These are phyloP conservation scores for Xiphorhynchus elegans DNA, from an alignment of 2,113 vertebrate genomes.

Conservation along the genomic window DNA sequence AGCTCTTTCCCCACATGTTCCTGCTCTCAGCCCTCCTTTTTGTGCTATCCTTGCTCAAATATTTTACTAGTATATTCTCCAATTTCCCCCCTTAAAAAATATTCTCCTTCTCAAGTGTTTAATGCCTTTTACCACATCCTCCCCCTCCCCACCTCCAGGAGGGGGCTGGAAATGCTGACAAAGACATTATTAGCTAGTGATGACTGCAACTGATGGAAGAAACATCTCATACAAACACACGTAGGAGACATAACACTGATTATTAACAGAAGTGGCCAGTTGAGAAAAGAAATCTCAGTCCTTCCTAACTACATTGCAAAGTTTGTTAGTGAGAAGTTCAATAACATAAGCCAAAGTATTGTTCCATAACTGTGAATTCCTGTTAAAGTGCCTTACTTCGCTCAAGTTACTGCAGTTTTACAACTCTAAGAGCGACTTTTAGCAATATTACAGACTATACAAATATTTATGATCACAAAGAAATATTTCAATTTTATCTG, in stretches of 20 bases:
- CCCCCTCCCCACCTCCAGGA: background rate
- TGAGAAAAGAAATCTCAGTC: background rate
- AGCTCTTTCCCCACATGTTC: background rate
- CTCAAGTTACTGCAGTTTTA: background rate
- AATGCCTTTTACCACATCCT: conserved; percentile 10
- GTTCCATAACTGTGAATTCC: background rate
- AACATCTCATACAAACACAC: conserved; percentile 14
- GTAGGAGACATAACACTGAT: conserved; percentile 8
- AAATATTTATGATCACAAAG: background rate
- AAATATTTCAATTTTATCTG: background rate
- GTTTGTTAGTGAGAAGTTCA: background rate
- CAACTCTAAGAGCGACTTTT: background rate
- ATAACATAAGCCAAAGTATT: background rate
- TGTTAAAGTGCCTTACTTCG: background rate
- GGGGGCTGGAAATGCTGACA: conserved; percentile 52
- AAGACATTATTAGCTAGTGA: conserved; percentile 2
- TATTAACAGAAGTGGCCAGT: conserved; percentile 33
- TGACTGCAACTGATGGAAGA: conserved; percentile 43
- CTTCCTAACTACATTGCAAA: background rate
- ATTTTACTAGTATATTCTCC: background rate
- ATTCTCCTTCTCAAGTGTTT: background rate
- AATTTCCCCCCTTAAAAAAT: background rate
- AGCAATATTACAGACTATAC: background rate
- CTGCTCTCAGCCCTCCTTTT: background rate
- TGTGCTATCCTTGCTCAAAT: background rate